Conservation (phyloP, 1,140 invertebrate genomes). For the Cotesia vestalis region DNA sequence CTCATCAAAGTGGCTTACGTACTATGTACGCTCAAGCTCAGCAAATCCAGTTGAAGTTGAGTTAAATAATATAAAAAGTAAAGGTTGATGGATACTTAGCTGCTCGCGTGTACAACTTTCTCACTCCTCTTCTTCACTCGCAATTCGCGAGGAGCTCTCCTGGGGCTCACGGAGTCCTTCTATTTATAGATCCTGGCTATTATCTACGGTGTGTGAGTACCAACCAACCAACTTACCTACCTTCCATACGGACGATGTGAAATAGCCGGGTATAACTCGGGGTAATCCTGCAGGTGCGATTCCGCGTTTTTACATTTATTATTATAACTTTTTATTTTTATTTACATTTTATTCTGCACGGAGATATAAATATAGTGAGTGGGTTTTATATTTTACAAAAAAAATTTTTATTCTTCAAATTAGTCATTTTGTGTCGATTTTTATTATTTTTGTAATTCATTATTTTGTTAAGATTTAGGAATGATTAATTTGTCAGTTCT, state of each 20-base stretch:
- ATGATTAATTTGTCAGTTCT: no score
- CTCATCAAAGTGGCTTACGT: not conserved
- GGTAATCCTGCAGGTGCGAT: slow-evolving; percentile 6
- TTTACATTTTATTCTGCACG: no score
- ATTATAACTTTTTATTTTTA: not conserved
- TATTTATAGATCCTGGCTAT: slow-evolving; percentile 33
- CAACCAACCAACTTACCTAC: not conserved
- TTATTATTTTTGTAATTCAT: no score
- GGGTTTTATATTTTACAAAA: no score
- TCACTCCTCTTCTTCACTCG: not conserved
- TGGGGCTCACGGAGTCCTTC: not conserved
- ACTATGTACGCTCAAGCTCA: not conserved
- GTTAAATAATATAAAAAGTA: not conserved
- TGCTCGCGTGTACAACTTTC: slow-evolving; percentile 4
- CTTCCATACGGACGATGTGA: not conserved
- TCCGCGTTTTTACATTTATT: slow-evolving; percentile 1
- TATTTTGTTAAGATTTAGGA: no score
- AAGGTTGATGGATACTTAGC: not conserved
- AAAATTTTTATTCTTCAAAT: no score
- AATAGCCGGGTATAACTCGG: not conserved
- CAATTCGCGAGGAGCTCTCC: not conserved
- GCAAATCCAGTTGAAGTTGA: not conserved
- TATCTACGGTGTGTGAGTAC: slow-evolving; percentile 28
- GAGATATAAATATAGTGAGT: no score
- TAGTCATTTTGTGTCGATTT: no score